phyloP scores from a whole-genome alignment of 2,113 vertebrate species.

The Dolichallabes microphthalmus region DNA sequence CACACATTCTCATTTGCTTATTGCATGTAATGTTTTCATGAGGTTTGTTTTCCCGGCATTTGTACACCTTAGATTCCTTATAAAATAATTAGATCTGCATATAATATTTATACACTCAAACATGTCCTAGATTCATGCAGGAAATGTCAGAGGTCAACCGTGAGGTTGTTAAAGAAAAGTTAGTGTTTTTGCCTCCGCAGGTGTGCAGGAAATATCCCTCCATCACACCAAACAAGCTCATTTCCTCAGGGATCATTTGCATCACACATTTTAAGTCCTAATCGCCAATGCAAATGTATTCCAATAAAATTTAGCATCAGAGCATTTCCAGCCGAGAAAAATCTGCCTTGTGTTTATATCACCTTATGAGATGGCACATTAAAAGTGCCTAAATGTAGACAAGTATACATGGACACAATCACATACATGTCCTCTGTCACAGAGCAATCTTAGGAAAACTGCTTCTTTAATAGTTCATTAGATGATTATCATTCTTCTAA shows the following conservation, averaged over 20 bases:
- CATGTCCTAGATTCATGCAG: neutral
- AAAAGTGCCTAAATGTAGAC: neutral
- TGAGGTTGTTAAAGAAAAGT: neutral
- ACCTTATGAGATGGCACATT: neutral
- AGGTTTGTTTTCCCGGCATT: neutral
- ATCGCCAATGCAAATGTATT: slow-evolving; percentile 42
- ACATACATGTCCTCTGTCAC: neutral
- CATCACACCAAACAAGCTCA: slow-evolving; percentile 33
- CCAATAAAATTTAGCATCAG: slow-evolving; percentile 40
- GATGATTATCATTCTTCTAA: neutral
- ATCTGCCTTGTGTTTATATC: neutral
- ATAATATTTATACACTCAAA: neutral
- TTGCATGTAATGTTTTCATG: neutral
- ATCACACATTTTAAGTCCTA: slow-evolving; percentile 46
- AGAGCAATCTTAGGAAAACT: neutral
- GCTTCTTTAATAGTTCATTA: neutral
- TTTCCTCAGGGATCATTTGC: slow-evolving; percentile 46
- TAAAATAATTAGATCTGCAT: neutral
- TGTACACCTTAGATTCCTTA: neutral
- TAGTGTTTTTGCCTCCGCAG: neutral
- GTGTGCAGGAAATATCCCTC: neutral
- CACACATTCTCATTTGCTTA: too few relatives aligned
- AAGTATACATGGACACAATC: slow-evolving; percentile 13
- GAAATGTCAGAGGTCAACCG: neutral
- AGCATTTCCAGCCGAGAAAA: slow-evolving; percentile 8